A percentile compares a stretch with the other conserved stretches of the same genome.
These are phyloP conservation scores for Psettodes erumei DNA, from an alignment of 2,113 vertebrate species.

Conservation along the genomic window DNA sequence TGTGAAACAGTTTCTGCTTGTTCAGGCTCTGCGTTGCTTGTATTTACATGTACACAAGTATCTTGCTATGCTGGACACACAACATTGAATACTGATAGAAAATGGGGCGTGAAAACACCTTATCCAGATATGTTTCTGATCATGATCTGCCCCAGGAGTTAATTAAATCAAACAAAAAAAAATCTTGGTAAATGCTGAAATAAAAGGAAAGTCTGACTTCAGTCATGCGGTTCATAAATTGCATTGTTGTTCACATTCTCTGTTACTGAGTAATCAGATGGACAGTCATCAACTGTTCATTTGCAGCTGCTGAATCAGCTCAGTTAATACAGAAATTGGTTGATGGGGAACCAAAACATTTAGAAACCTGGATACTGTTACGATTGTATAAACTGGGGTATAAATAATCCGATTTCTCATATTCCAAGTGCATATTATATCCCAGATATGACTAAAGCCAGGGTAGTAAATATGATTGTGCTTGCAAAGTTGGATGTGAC, in stretches of 20 bases:
- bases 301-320: no score
- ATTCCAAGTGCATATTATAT: not conserved
- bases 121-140: no score
- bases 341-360: no score
- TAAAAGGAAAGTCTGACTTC: not conserved
- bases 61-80: not conserved
- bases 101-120: no score
- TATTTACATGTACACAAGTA: not conserved
- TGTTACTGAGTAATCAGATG: not conserved
- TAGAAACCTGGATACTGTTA: not conserved
- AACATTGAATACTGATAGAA: no score
- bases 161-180: no score
- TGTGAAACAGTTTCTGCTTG: not conserved
- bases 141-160: no score
- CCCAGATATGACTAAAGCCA: not conserved
- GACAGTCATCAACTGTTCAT: no score
- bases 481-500: no score
- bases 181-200: not conserved
- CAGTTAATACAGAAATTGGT: no score
- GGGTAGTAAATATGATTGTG: not conserved
- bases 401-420: not conserved
- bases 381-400: not conserved
- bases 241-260: not conserved
- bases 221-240: not conserved
- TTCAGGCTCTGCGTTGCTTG: not conserved